These are phyloP conservation scores for Epizoanthus illoricatus DNA, from an alignment of 92 coral and sea anemone genomes.

Conservation along the genomic window DNA sequence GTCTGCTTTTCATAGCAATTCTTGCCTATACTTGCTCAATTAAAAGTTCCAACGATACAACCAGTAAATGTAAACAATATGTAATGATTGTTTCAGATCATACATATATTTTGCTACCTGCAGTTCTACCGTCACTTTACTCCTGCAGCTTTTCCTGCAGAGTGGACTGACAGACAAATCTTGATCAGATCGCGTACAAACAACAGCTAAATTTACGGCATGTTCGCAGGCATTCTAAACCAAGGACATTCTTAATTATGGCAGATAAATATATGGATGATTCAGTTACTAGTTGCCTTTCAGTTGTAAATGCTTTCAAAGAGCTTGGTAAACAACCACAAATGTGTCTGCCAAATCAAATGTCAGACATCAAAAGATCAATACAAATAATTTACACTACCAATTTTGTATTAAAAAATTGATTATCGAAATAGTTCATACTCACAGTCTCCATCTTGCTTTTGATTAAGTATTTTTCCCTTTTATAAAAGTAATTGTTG, in stretches of 20 bases:
- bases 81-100: no score
- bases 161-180: no score
- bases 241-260: no score
- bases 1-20: slow-evolving; percentile 8
- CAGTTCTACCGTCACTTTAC: background rate
- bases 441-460: slow-evolving; percentile 36
- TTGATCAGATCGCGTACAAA: no score
- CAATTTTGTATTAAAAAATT: background rate
- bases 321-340: background rate
- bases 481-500: background rate
- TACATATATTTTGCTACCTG: no score
- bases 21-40: background rate
- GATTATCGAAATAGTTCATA: background rate
- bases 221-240: slow-evolving; percentile 4
- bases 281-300: slow-evolving; percentile 26
- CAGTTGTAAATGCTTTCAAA: background rate
- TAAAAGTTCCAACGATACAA: background rate
- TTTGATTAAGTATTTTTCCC: background rate
- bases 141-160: background rate
- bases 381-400: background rate
- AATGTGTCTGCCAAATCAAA: background rate
- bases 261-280: slow-evolving; percentile 19
- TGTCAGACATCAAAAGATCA: slow-evolving; percentile 7
- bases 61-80: no score
- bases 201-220: background rate